Base-by-base conservation (phyloP, 2,888 invertebrate genomes). In the Acleris sparsana region DNA sequence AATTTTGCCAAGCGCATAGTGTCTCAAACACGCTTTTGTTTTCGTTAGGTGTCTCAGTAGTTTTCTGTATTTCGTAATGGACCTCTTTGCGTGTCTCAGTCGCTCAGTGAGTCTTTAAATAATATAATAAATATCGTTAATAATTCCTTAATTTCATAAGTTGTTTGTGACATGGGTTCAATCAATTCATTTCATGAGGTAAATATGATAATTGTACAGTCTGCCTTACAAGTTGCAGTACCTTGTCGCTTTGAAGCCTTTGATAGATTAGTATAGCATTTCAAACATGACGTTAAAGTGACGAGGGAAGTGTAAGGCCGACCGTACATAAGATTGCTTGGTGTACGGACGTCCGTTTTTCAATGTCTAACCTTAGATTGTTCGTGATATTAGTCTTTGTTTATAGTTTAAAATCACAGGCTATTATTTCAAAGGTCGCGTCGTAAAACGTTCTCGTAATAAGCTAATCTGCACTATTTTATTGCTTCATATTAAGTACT, bases 71-170 rank as follows among this genome's bases (percentile, higher is more conserved):
- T 55, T 52, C 33, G 44, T 53, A 57, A 66, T 66, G 66, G 66
- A 66, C 39, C 66, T 62, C 56, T 66, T 62, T 57, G 18, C 57
- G 43, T 57, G 46, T 61, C 66, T 66, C 18, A 56, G 52, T 17
- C 66, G 66, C 22, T 51, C 62, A 11, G 66, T 66, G 49, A 66
- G 66, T 66, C 62, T 56, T 52, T 9, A 39, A n/a, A 39, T 39
- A 39, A n/a, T 16, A 39, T 39, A 39, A 17, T 16, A 17, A 2
- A 43, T 60, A 49, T 17, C 2, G 13, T 1, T 60, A 16, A 46
- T 46, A n/a, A 22, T 53, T 53, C 9, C n/a, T 6, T 55, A 33
- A 18, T 13, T 43, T 44, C 43, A 56, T 44, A 5, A 20, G 20
- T 56, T 46, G 16, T 9, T 22, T 43, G 33, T 43, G 43, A 25